phyloP scores from a whole-genome alignment of 2,888 invertebrate species.

The Calliphora vomitoria region DNA sequence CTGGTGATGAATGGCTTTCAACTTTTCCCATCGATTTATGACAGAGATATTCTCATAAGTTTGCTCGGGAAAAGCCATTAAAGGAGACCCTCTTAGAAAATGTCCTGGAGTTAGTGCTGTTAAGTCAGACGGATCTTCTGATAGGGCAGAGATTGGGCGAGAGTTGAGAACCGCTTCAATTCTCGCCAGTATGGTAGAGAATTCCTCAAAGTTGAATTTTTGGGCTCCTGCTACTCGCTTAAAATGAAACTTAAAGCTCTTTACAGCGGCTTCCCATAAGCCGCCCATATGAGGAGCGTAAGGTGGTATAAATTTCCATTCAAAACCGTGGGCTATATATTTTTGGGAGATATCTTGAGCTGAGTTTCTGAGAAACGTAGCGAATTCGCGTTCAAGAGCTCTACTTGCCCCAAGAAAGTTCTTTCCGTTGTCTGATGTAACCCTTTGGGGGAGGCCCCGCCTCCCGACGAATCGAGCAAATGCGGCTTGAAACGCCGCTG shows the following conservation, averaged over 20 bases:
- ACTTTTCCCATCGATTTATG: not conserved
- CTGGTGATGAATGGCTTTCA: not conserved
- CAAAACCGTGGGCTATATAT: conserved; percentile 1
- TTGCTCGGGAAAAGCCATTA: conserved; percentile 10
- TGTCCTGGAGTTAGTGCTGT: not conserved
- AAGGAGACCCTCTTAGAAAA: not conserved
- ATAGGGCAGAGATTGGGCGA: not conserved
- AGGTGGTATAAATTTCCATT: not conserved
- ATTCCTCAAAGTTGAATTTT: not conserved
- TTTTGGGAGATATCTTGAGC: conserved; percentile 9
- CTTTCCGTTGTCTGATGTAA: too few relatives aligned
- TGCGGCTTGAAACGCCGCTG: too few relatives aligned
- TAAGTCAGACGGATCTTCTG: not conserved
- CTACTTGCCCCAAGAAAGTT: conserved; percentile 46
- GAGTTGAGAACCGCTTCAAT: not conserved
- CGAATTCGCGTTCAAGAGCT: conserved; percentile 44
- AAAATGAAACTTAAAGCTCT: not conserved
- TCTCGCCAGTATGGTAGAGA: not conserved
- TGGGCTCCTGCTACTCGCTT: not conserved
- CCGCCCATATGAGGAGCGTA: not conserved
- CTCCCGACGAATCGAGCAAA: too few relatives aligned
- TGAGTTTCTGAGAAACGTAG: conserved; percentile 38
- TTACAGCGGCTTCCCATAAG: not conserved
- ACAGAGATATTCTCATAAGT: not conserved
- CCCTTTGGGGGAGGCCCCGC: too few relatives aligned